These are phyloP conservation scores for Diorhabda sublineata DNA, from an alignment of 1,140 invertebrate genomes.

Conservation along the genomic window DNA sequence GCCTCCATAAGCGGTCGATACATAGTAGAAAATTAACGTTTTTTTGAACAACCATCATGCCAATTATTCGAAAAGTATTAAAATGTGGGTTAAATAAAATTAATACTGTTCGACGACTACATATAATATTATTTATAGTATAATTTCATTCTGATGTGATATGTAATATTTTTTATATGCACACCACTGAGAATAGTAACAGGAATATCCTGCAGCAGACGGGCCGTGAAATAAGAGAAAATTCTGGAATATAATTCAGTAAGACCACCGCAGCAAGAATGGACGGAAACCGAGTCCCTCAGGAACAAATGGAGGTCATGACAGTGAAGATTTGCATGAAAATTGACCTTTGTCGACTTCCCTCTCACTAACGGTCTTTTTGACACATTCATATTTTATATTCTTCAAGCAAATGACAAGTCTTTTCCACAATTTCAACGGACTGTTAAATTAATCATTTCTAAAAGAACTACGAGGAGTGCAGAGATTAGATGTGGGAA, in stretches of 20 bases:
- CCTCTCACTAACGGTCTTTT: constrained; percentile 8
- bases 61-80: too few species aligned
- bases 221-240: constrained; percentile 37
- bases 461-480: neutral
- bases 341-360: constrained; percentile 36
- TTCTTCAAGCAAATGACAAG: constrained; percentile 12
- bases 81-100: too few species aligned
- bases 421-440: constrained; percentile 4
- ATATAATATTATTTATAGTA: too few species aligned
- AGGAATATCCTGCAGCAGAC: constrained; percentile 26
- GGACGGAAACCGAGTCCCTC: constrained; percentile 23
- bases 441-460: constrained; percentile 15
- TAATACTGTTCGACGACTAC: too few species aligned
- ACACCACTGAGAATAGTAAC: neutral
- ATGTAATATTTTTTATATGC: too few species aligned
- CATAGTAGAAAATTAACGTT: too few species aligned
- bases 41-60: too few species aligned
- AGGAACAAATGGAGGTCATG: constrained; percentile 37
- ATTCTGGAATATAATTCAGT: constrained; percentile 17
- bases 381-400: constrained; percentile 23
- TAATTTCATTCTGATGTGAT: too few species aligned
- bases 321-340: constrained; percentile 40
- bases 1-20: too few species aligned
- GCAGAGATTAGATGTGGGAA: neutral
- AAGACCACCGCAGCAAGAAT: constrained; percentile 7